Evolutionary conservation across 2,888 invertebrate genomes (phyloP).

Genomic region (Craniophora ligustri): DNA sequence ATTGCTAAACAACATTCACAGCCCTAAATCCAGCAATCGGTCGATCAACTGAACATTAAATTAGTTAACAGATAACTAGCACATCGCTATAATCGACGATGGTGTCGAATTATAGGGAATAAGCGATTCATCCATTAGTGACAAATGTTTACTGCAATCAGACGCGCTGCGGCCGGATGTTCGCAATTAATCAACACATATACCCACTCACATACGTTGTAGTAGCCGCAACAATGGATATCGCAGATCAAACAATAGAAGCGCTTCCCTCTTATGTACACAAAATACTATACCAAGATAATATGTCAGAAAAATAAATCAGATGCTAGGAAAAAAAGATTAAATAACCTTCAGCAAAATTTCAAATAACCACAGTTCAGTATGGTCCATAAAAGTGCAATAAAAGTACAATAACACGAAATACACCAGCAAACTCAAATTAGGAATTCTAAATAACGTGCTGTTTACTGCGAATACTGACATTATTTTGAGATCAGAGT

Average conservation of each 20-base stretch:
- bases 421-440: no score
- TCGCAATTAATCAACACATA: slow-evolving; percentile 71
- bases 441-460: no score
- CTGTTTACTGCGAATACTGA: neutral
- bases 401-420: no score
- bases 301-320: neutral
- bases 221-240: slow-evolving; percentile 36
- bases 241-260: slow-evolving; percentile 48
- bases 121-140: slow-evolving; percentile 74
- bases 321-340: neutral
- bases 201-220: slow-evolving; percentile 40
- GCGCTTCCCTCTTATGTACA: slow-evolving; percentile 18
- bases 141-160: slow-evolving; percentile 81
- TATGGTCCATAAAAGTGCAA: no score
- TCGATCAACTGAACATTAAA: slow-evolving; percentile 36
- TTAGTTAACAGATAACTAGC: slow-evolving; percentile 49
- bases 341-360: no score
- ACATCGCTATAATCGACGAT: slow-evolving; percentile 53
- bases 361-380: no score
- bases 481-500: neutral
- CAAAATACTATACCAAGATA: slow-evolving; percentile 5
- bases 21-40: slow-evolving; percentile 19
- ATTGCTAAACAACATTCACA: slow-evolving; percentile 6
- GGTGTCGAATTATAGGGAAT: slow-evolving; percentile 60
- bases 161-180: slow-evolving; percentile 59